phyloP scores from a whole-genome alignment of 2,888 invertebrate genomes.

The Drosophila robusta region DNA sequence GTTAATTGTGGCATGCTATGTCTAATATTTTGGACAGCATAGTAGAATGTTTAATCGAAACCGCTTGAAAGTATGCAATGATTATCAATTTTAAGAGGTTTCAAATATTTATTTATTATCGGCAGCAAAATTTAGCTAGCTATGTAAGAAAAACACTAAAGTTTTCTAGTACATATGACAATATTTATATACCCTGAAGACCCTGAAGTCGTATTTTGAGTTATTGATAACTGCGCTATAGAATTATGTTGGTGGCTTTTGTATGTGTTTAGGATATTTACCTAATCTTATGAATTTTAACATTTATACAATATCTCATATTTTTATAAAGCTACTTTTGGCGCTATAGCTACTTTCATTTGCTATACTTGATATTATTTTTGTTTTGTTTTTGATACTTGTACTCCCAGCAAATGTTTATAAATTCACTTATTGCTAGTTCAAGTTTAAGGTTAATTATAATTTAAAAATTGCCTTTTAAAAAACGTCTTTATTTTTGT shows the following conservation, averaged over 20 bases:
- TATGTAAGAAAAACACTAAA: background rate
- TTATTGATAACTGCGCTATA: no score
- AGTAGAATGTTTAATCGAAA: background rate
- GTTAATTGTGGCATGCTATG: no score
- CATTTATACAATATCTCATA: no score
- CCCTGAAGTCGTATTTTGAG: no score
- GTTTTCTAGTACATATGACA: background rate
- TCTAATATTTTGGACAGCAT: no score
- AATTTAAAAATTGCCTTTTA: background rate
- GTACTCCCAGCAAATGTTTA: background rate
- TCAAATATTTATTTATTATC: background rate
- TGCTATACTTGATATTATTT: no score
- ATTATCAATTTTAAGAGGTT: no score
- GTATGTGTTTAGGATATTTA: no score
- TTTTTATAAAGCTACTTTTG: no score
- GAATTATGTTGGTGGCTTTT: no score
- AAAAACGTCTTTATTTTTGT: slow-evolving; percentile 9
- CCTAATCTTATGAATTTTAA: no score
- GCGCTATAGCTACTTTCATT: no score
- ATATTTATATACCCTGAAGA: background rate
- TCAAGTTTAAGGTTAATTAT: slow-evolving; percentile 32
- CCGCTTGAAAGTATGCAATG: slow-evolving; percentile 2
- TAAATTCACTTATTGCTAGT: slow-evolving; percentile 10
- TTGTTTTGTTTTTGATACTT: background rate
- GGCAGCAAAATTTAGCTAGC: background rate